phyloP scores from a whole-genome alignment of 35 echinoderm and acorn worm genomes.

The Hemicentrotus pulcherrimus region DNA sequence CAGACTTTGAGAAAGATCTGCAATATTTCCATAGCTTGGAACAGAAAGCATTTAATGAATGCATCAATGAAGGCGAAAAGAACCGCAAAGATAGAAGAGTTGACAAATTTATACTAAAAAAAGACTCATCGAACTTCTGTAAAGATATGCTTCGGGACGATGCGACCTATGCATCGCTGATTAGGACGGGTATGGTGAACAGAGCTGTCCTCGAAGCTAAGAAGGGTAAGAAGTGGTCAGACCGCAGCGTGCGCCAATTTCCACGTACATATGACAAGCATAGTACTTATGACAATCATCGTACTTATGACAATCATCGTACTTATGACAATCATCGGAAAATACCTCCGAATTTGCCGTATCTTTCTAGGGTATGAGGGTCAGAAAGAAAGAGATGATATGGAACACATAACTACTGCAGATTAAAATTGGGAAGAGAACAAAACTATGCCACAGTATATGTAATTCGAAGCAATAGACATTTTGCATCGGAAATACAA shows the following conservation, averaged over 20 bases:
- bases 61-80: background rate
- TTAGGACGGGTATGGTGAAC: background rate
- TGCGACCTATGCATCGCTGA: background rate
- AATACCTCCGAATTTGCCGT: background rate
- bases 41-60: background rate
- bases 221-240: background rate
- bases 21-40: slow-evolving; percentile 9
- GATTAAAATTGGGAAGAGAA: background rate
- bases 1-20: slow-evolving; percentile 45
- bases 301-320: too few relatives aligned
- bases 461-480: background rate
- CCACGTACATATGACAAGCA: too few relatives aligned
- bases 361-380: background rate
- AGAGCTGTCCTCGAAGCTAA: background rate
- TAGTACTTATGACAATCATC: too few relatives aligned
- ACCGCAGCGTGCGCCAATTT: too few relatives aligned
- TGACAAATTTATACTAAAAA: slow-evolving; percentile 35
- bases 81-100: slow-evolving; percentile 23
- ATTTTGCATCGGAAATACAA: too few relatives aligned
- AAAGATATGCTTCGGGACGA: slow-evolving; percentile 33
- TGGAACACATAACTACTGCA: too few relatives aligned
- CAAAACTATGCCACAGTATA: background rate
- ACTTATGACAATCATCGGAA: background rate
- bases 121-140: background rate
- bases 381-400: background rate